A percentile compares a stretch with the other conserved stretches of the same genome.
Conservation (phyloP, 2,797 vertebrate species). For the Malurus leucopterus region DNA sequence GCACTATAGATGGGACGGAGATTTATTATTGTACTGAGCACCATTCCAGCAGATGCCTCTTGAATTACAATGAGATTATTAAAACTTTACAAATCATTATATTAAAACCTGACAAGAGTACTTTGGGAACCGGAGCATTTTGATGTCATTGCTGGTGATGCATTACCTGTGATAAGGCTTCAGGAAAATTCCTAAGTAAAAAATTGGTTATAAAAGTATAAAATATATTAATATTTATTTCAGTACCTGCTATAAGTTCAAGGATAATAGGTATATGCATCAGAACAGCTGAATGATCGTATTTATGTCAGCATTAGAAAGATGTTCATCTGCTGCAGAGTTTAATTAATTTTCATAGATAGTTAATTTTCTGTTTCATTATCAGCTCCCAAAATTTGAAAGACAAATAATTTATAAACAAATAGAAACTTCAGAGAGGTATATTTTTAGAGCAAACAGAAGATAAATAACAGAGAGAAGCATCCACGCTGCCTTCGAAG, state of each 20-base stretch:
- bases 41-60: constrained; percentile 64
- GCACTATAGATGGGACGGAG: constrained; percentile 53
- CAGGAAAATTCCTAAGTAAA: constrained; percentile 67
- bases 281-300: constrained; percentile 19
- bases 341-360: constrained; percentile 71
- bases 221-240: constrained; percentile 71
- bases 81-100: constrained; percentile 76
- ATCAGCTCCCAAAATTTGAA: constrained; percentile 63
- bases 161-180: constrained; percentile 60
- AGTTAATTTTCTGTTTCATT: constrained; percentile 69
- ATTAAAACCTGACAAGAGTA: constrained; percentile 65
- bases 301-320: constrained; percentile 41
- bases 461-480: constrained; percentile 62
- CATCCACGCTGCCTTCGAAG: constrained; percentile 22
- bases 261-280: constrained; percentile 55
- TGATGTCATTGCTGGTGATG: constrained; percentile 65
- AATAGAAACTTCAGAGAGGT: constrained; percentile 63
- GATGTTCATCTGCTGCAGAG: constrained; percentile 43
- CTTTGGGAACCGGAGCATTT: constrained; percentile 55
- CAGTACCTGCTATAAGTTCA: constrained; percentile 54
- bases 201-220: constrained; percentile 66
- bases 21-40: constrained; percentile 65
- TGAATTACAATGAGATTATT: constrained; percentile 75
- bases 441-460: constrained; percentile 63
- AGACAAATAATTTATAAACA: constrained; percentile 73